Evolutionary conservation across 2,888 invertebrate species (phyloP).

Genomic region (Drosophila nr. fundita): DNA sequence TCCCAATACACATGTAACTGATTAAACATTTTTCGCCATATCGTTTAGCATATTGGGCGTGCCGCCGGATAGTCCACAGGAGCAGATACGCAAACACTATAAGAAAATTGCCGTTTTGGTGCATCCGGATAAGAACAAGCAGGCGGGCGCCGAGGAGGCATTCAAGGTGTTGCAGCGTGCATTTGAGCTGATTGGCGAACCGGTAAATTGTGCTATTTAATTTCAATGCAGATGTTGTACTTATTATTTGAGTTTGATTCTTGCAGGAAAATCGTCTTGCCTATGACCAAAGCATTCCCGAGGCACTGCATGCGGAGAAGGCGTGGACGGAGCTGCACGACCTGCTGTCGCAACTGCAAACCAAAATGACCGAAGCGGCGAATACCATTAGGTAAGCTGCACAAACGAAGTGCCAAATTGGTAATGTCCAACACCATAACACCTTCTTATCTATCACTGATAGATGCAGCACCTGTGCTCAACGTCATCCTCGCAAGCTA

Average conservation of each 20-base stretch:
- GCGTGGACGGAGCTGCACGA: conserved; percentile 95
- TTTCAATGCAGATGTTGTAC: too few species aligned
- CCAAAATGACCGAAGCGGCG: conserved; percentile 97
- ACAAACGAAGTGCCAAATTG: too few species aligned
- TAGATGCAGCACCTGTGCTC: conserved; percentile 96
- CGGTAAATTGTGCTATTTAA: conserved; percentile 86
- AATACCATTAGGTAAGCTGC: conserved; percentile 90
- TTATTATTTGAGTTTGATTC: background rate
- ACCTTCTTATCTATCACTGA: background rate
- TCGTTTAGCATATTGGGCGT: conserved; percentile 92
- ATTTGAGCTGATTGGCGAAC: conserved; percentile 96
- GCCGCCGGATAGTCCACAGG: conserved; percentile 94
- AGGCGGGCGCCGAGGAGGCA: conserved; percentile 97
- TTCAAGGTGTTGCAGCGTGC: conserved; percentile 98
- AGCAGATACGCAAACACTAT: conserved; percentile 97
- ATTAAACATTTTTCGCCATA: background rate
- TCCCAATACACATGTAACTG: background rate
- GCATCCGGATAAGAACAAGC: conserved; percentile 98
- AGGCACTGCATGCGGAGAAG: conserved; percentile 92
- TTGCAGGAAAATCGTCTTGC: conserved; percentile 90
- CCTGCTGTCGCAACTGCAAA: conserved; percentile 93
- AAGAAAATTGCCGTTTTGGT: conserved; percentile 96
- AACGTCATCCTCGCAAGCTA: conserved; percentile 94
- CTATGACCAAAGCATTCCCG: conserved; percentile 90
- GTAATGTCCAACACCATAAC: background rate